Evolutionary conservation across 2,888 invertebrate genomes (phyloP).

Genomic region (Germaria angustata): DNA sequence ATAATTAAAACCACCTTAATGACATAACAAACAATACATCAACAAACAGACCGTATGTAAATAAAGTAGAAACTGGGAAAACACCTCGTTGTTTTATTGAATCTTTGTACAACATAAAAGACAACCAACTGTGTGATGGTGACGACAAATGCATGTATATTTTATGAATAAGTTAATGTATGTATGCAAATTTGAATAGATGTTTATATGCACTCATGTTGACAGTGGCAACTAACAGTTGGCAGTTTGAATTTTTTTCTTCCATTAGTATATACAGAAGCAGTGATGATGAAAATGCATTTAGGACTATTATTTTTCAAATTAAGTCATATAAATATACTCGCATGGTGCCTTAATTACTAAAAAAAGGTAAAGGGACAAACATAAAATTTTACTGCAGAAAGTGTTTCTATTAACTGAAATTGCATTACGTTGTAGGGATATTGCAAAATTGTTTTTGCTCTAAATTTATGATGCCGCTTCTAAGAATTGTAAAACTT

Average conservation of each 20-base stretch:
- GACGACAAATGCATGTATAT: slow-evolving; percentile 57
- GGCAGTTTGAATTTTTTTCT: slow-evolving; percentile 32
- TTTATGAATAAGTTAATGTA: slow-evolving; percentile 38
- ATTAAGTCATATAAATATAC: too few relatives aligned
- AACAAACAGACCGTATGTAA: not conserved
- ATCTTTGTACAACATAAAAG: slow-evolving; percentile 46
- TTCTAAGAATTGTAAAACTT: too few relatives aligned
- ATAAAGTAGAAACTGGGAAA: slow-evolving; percentile 31
- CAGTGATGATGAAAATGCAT: slow-evolving; percentile 13
- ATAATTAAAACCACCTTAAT: not conserved
- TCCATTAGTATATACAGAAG: too few relatives aligned
- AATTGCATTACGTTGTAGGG: too few relatives aligned
- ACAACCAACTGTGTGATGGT: slow-evolving; percentile 45
- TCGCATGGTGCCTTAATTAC: too few relatives aligned
- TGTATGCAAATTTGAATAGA: slow-evolving; percentile 21
- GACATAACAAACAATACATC: not conserved
- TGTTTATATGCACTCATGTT: slow-evolving; percentile 40
- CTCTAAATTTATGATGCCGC: too few relatives aligned
- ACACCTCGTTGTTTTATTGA: slow-evolving; percentile 56
- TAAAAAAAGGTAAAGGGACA: too few relatives aligned
- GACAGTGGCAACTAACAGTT: slow-evolving; percentile 62
- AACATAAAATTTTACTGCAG: too few relatives aligned
- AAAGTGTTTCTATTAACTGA: too few relatives aligned
- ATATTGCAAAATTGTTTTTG: too few relatives aligned
- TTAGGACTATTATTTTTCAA: not conserved